Conservation (phyloP, 2,888 invertebrate species). For the Scaptomyza flava region DNA sequence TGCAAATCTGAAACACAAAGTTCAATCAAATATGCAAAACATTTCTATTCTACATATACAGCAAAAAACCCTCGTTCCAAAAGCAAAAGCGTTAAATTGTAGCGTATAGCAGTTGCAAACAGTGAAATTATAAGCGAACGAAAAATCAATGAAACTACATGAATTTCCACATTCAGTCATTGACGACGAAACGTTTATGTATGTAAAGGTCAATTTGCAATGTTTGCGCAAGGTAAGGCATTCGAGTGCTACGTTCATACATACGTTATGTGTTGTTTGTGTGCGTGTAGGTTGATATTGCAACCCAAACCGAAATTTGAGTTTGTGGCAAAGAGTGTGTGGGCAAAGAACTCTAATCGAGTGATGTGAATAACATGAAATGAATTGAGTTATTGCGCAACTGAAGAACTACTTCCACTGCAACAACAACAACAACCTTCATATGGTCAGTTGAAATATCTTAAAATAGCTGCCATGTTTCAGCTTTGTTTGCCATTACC, state of each 20-base stretch:
- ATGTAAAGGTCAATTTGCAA: conserved; percentile 76
- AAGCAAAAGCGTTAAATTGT: conserved; percentile 40
- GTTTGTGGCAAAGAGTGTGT: background rate
- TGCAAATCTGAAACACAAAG: too few relatives aligned
- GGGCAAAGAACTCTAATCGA: conserved; percentile 20
- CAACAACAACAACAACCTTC: background rate
- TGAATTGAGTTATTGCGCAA: conserved; percentile 23
- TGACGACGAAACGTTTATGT: conserved; percentile 55
- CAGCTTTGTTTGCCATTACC: background rate
- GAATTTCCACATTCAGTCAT: conserved; percentile 53
- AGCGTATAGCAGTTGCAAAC: conserved; percentile 16
- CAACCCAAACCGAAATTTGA: conserved; percentile 13
- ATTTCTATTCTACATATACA: background rate
- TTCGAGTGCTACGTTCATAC: conserved; percentile 14
- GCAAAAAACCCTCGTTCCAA: conserved; percentile 32
- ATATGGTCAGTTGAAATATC: conserved; percentile 24
- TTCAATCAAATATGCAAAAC: background rate
- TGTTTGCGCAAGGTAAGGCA: conserved; percentile 76
- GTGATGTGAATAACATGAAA: conserved; percentile 10
- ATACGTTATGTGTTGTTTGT: background rate
- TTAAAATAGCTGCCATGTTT: conserved; percentile 35
- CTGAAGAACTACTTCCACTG: conserved; percentile 15
- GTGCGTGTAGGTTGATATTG: background rate
- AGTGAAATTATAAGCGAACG: conserved; percentile 2
- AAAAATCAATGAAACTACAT: conserved; percentile 41